Evolutionary conservation across 2,113 vertebrate species (phyloP), one percentile per base, ranked within the genome.

Genomic region (Chauna torquata): DNA sequence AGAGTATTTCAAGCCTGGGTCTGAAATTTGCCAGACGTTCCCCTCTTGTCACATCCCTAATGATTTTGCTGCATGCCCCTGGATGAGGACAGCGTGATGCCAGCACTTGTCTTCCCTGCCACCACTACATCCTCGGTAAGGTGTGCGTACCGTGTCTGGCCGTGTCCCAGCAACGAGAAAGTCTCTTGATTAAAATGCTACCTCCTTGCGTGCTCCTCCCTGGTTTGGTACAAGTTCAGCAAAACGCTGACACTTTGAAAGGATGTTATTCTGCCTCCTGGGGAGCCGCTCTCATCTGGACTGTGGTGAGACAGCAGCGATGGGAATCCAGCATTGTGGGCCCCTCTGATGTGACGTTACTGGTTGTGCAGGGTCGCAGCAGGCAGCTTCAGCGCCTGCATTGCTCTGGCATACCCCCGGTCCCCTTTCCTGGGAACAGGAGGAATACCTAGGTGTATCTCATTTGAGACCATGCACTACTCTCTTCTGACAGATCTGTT

Each of bases 361-460:
- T 23, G 0, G 9, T 44, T 13, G 20, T 2, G 2, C 17, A 45
- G 50, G 64, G 27, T 38, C 0, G 0, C 27, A 62, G 58, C 9
- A 32, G 59, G 27, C 3, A 3, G 8, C 20, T 78, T 87, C 40
- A 62, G 45, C n/a, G 66, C 5, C 61, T 78, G 34, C 45, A 8
- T 16, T 6, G 0, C 6, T 61, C 34, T 2, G 0, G 27, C 0
- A 0, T 59, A 40, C 6, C 14, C 9, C 11, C 4, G 4, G 10
- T 12, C 3, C 15, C 20, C 24, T 70, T 81, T 6, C 11, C 24
- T 2, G 6, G 49, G 32, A 70, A 49, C 8, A 55, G 40, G 30
- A 65, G 62, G 11, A 58, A 40, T 34, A 62, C 3, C 4, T 20
- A 23, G 44, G 6, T 2, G 0, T 40, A 3, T 45, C 44, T 70